phyloP scores from a whole-genome alignment of 2,888 invertebrate genomes.

The Cheilosia vernalis region DNA sequence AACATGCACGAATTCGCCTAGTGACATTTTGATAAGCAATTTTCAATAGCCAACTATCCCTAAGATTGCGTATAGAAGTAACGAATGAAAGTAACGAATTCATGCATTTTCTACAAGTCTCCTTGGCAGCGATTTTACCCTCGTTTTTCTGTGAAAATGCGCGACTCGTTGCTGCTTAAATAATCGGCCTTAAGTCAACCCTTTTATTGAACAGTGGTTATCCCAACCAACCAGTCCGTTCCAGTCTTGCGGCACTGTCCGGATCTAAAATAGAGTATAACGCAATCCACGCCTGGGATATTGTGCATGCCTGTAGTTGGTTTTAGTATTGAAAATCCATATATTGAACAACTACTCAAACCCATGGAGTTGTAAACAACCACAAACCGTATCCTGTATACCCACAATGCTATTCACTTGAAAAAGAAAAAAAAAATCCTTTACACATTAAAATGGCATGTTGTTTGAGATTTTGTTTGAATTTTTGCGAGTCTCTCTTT shows the following conservation, averaged over 20 bases:
- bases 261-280: not conserved
- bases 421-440: not conserved
- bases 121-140: no score
- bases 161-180: no score
- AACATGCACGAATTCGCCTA: no score
- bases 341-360: slow-evolving; percentile 52
- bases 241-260: not conserved
- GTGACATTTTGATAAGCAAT: no score
- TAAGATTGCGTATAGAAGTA: no score
- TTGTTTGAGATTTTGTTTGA: not conserved
- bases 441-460: slow-evolving; percentile 4
- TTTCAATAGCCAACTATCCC: no score
- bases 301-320: not conserved
- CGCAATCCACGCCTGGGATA: not conserved
- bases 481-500: slow-evolving; percentile 3
- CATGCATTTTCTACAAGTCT: no score
- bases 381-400: slow-evolving; percentile 47
- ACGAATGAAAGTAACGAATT: no score
- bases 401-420: slow-evolving; percentile 17
- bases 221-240: not conserved
- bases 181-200: no score
- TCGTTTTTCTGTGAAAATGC: no score
- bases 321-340: slow-evolving; percentile 9
- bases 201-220: no score
- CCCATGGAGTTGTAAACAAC: slow-evolving; percentile 45